These are phyloP conservation scores for Cataglyphis livida DNA, from an alignment of 2,888 invertebrate species.

Conservation along the genomic window DNA sequence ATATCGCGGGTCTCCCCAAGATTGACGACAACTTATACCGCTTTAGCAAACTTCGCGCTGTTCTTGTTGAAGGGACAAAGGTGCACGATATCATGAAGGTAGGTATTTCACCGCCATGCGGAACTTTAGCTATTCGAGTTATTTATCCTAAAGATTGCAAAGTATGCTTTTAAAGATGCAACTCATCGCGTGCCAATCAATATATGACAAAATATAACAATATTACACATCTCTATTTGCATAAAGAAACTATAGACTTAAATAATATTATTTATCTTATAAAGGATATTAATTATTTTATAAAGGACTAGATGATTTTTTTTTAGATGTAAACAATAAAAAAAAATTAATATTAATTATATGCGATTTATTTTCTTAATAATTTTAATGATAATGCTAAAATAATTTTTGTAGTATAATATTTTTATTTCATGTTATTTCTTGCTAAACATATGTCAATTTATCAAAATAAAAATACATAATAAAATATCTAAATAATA, in stretches of 20 bases:
- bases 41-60: slow-evolving; percentile 50
- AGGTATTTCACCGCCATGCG: slow-evolving; percentile 50
- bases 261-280: not conserved
- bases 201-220: slow-evolving; percentile 1
- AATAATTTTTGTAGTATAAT: not conserved
- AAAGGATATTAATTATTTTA: too few relatives aligned
- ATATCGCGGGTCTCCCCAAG: slow-evolving; percentile 54
- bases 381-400: not conserved
- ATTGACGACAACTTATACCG: slow-evolving; percentile 58
- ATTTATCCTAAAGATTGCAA: slow-evolving; percentile 58
- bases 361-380: not conserved
- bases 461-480: not conserved
- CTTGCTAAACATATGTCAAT: not conserved
- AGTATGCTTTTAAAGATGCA: slow-evolving; percentile 41
- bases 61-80: slow-evolving; percentile 52
- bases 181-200: slow-evolving; percentile 25
- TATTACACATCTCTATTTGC: not conserved
- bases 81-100: slow-evolving; percentile 42
- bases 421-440: not conserved
- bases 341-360: not conserved
- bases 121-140: slow-evolving; percentile 44
- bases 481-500: not conserved
- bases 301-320: not conserved
- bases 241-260: not conserved
- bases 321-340: not conserved